Conservation (phyloP, 2,113 vertebrate genomes). For the Grus americana region DNA sequence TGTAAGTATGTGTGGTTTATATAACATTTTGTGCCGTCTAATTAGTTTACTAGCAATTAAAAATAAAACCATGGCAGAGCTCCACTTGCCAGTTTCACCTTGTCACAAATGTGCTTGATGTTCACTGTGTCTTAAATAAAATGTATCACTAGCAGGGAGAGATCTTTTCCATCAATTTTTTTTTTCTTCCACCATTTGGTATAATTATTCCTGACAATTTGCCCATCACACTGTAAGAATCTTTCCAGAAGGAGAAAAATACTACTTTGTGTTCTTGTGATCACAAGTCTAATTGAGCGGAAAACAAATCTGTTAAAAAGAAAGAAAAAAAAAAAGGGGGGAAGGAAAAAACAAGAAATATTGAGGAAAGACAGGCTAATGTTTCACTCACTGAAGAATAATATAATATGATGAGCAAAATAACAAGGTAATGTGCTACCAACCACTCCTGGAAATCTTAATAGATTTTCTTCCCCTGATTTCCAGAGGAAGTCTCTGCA, state of each 20-base stretch:
- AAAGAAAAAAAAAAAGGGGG: background rate
- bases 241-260: constrained; percentile 80
- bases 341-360: background rate
- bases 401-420: constrained; percentile 36
- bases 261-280: constrained; percentile 77
- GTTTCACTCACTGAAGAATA: constrained; percentile 63
- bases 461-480: background rate
- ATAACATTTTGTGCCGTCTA: constrained; percentile 66
- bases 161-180: constrained; percentile 45
- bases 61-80: constrained; percentile 73
- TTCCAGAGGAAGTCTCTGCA: constrained; percentile 4
- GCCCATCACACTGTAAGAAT: constrained; percentile 73
- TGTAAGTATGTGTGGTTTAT: background rate
- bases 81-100: constrained; percentile 73
- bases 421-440: constrained; percentile 35
- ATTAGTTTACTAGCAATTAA: constrained; percentile 77
- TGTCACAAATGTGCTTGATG: constrained; percentile 58
- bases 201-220: constrained; percentile 84
- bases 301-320: constrained; percentile 80
- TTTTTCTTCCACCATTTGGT: constrained; percentile 70
- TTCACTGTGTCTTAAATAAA: constrained; percentile 70
- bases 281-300: constrained; percentile 80
- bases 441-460: constrained; percentile 1
- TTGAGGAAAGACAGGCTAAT: constrained; percentile 51
- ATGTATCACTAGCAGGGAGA: constrained; percentile 64